Evolutionary conservation across 1,140 invertebrate species (phyloP).

Genomic region (Muscidifurax raptorellus): DNA sequence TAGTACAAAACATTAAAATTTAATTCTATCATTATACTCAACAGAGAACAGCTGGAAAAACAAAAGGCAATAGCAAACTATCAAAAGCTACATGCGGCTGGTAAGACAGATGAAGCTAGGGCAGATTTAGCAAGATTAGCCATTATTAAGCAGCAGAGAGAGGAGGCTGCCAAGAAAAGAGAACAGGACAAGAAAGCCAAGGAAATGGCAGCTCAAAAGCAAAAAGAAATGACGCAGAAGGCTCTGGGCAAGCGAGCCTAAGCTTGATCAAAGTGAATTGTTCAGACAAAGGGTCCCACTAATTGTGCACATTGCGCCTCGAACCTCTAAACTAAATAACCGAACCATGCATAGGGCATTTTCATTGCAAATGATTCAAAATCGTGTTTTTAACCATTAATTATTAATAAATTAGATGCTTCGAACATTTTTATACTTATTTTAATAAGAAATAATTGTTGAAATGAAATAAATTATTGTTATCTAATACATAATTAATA

Average conservation of each 20-base stretch:
- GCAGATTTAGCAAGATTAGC: conserved; percentile 94
- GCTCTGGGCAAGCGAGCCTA: conserved; percentile 77
- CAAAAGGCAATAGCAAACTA: conserved; percentile 92
- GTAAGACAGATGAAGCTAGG: conserved; percentile 96
- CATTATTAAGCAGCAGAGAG: conserved; percentile 93
- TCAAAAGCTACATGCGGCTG: conserved; percentile 93
- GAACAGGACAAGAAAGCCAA: conserved; percentile 90
- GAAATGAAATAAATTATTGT: conserved; percentile 21
- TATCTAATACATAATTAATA: not conserved
- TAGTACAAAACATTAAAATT: not conserved
- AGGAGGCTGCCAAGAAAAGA: conserved; percentile 92
- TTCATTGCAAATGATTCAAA: conserved; percentile 26
- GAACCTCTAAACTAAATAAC: conserved; percentile 12
- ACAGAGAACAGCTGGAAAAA: conserved; percentile 94
- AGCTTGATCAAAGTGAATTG: conserved; percentile 25
- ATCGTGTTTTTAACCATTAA: conserved; percentile 26
- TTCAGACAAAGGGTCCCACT: conserved; percentile 3
- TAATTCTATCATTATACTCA: conserved; percentile 18
- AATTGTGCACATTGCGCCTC: conserved; percentile 6
- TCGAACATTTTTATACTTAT: conserved; percentile 1
- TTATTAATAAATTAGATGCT: not conserved
- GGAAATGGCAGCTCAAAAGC: conserved; percentile 77
- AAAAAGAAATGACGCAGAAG: conserved; percentile 77
- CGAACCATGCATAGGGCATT: conserved; percentile 13
- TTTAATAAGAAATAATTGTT: conserved; percentile 19